Evolutionary conservation across 2,113 vertebrate genomes (phyloP), one percentile per base, ranked within the genome.

Genomic region (Synodontis membranacea): DNA sequence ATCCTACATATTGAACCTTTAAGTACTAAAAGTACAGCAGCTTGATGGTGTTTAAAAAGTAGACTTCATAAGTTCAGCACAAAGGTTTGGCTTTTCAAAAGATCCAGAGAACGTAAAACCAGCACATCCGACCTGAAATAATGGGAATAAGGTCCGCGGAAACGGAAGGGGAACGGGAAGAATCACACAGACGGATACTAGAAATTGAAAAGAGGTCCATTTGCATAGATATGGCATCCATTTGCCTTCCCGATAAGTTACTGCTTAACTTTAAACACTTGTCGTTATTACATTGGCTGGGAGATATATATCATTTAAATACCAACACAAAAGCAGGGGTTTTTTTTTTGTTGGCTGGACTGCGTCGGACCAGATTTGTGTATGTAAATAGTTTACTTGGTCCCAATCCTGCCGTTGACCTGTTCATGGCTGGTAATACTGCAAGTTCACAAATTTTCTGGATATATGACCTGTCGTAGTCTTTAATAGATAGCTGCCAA

Each of bases 381-480:
- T 85, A 79, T 62, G 74, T 5, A 85, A 85, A 85, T 79, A 31
- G 28, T 74, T 74, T 44, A 5, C 8, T 37, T 42, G 66, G 46
- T 58, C 44, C 14, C 25, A 62, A 34, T 37, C 28, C 42, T 66
- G 81, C 1, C 7, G n/a, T 46, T 28, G 72, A 46, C 4, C 34
- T 72, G 31, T 17, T 19, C 64, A 37, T 66, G 5, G n/a, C 34
- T 66, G 31, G 11, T 14, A 5, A 60, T 11, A 11, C 37, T 28
- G 14, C 79, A 82, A 60, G 17, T 12, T 9, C 58, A 6, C 42
- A 58, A 15, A 31, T 31, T 48, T 19, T 21, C 5, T 64, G n/a
- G 14, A 44, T 9, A 11, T 42, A 64, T 1, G 58, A 12, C 28
- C 0, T 42, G 15, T 54, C 46, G 21, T 37, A 21, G 19, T 9